Percentiles rank a stretch among this genome's conserved stretches.
Conservation (phyloP, 1,140 invertebrate species). For the Cecropterus lyciades region DNA sequence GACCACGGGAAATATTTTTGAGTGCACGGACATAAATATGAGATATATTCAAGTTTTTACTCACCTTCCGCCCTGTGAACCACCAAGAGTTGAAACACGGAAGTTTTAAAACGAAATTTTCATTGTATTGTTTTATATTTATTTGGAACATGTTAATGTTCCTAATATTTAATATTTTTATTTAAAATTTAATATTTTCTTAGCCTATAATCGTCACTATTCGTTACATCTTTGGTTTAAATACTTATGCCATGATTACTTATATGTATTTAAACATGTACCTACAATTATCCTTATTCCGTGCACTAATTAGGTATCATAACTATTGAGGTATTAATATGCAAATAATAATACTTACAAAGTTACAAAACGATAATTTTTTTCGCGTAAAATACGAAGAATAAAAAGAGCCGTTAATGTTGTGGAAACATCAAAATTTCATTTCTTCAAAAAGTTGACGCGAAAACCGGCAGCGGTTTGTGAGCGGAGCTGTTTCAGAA, state of each 20-base stretch:
- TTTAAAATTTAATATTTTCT: too few species aligned
- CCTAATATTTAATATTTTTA: too few species aligned
- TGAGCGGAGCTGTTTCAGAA: slow-evolving; percentile 54
- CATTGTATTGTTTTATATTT: neutral
- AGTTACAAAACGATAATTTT: neutral
- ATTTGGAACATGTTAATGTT: neutral
- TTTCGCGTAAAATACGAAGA: neutral
- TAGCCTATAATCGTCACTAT: too few species aligned
- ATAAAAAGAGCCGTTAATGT: slow-evolving; percentile 21
- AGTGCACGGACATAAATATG: slow-evolving; percentile 81
- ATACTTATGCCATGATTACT: too few species aligned
- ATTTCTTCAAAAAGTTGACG: slow-evolving; percentile 61
- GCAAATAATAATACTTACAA: neutral
- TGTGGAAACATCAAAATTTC: slow-evolving; percentile 27
- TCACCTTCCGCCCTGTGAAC: slow-evolving; percentile 56
- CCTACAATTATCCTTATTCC: too few species aligned
- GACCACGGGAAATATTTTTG: slow-evolving; percentile 76
- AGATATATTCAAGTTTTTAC: slow-evolving; percentile 79
- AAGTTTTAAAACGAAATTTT: slow-evolving; percentile 10
- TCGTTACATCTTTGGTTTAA: too few species aligned
- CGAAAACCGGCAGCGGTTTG: slow-evolving; percentile 63
- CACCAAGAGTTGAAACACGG: slow-evolving; percentile 9
- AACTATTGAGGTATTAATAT: neutral
- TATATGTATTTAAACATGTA: too few species aligned
- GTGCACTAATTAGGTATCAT: too few species aligned